Evolutionary conservation across 2,888 invertebrate species (phyloP), one percentile per base, ranked within the genome.

Genomic region (Epinotia bilunana): DNA sequence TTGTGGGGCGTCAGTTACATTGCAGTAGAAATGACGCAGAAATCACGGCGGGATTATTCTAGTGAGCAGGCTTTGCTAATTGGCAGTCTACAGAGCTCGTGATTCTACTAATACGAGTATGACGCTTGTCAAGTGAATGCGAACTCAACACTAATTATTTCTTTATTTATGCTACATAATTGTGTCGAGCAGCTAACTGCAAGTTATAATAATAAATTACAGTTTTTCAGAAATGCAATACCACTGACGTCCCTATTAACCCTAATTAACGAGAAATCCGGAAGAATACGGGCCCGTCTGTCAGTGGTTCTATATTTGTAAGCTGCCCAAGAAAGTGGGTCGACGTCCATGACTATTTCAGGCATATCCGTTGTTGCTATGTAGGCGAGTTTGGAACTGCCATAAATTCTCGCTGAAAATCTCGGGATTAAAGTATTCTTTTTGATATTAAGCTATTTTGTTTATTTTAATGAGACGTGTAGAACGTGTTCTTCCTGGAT

Each of bases 331-430:
- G 74, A 65, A 77, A 75, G 70, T 77, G 70, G 77, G 77, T 72
- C 76, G 69, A 39, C 64, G 69, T 60, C 65, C 74, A 53, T 70
- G 62, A 70, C 69, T 77, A 77, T 75, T 77, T 77, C 60, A 58
- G 57, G 65, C 62, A 62, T 72, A 75, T 75, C 75, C 75, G 75
- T 49, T 65, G 75, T 67, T 72, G 60, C 74, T 71, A 67, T 69
- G 74, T 70, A 75, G 72, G 71, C 58, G 63, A 46, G 71, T 46
- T 72, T 61, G 55, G 65, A n/a, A 65, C 67, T 65, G 72, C 75
- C 67, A 75, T 75, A 75, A 75, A 61, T 72, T 67, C 60, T 43
- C 18, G 18, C 39, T 58, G 53, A 60, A 53, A 28, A 70, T 60
- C 43, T 28, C 20, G 28, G 65, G 64, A 71, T 53, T 58, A 6